A percentile compares a stretch with the other conserved stretches of the same genome.
phyloP scores from a whole-genome alignment of 2,113 vertebrate genomes.

The Gila orcuttii region DNA sequence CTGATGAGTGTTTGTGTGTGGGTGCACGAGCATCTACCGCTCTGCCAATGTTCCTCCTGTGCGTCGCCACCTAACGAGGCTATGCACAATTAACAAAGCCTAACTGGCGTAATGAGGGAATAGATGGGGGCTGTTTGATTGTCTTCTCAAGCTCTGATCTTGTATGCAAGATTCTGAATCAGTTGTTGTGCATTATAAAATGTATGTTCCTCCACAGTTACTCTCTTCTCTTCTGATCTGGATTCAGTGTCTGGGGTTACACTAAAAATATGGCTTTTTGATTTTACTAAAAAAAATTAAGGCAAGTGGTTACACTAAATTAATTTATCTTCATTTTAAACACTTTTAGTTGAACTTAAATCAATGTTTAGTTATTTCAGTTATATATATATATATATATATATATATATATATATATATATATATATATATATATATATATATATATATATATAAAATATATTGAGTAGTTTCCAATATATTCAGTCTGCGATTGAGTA shows the following conservation, averaged over 20 bases:
- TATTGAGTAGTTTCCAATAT: too few species aligned
- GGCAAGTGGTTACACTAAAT: too few species aligned
- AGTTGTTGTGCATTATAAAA: not conserved
- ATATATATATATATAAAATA: too few species aligned
- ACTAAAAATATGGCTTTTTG: too few species aligned
- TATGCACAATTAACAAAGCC: slow-evolving; percentile 46
- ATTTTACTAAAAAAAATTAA: too few species aligned
- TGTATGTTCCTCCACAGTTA: not conserved
- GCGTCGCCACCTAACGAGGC: slow-evolving; percentile 30
- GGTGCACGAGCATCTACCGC: not conserved
- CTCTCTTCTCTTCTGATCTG: not conserved
- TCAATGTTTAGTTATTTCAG: too few species aligned
- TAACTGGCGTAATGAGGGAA: slow-evolving; percentile 50
- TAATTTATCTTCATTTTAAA: too few species aligned
- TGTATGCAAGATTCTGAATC: slow-evolving; percentile 2
- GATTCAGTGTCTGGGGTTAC: not conserved
- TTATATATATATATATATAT: too few species aligned
- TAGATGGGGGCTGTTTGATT: slow-evolving; percentile 28
- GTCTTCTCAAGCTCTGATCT: slow-evolving; percentile 21
- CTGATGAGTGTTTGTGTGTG: slow-evolving; percentile 12
- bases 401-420: too few species aligned
- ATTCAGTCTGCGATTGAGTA: too few species aligned
- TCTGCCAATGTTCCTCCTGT: slow-evolving; percentile 19
- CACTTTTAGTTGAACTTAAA: too few species aligned
- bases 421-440: too few species aligned